Base-by-base conservation (phyloP, 2,888 invertebrate genomes). In the Molanna angustata region DNA sequence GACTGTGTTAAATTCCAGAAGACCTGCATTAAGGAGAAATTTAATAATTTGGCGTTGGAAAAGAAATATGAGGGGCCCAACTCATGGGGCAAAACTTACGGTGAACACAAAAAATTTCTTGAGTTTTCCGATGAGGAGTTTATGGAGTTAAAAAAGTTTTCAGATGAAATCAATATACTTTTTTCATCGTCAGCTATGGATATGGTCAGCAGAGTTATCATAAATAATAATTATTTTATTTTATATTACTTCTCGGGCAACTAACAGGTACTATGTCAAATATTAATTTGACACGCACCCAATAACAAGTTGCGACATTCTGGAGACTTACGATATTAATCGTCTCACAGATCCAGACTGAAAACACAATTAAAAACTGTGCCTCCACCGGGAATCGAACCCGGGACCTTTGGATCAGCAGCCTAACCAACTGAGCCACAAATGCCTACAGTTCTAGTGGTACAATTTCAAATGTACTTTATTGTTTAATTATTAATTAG, bases 1-100 rank as follows among this genome's bases (percentile, higher is more conserved):
- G 83, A 86, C 68, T 90, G 90, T 66, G 90, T 89, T 0, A 91
- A 91, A 71, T 89, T 91, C 66, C 91, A 91, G 77, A 91, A 90
- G 69, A 86, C 87, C 1, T 79, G 83, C 66, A 70, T 89, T 27
- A 63, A 69, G 22, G 82, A 84, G 62, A 88, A 90, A 69, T 91
- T 90, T 65, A 90, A 85, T 41, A 70, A 76, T 64, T 70, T 74
- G 58, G 88, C 87, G 27, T 67, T 90, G 52, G 69, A 77, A 43
- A 72, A 80, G 35, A 76, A 80, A 0, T 91, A 91, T 65, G 64
- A 69, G 20, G 79, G 76, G 53, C 65, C 70, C 4, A 82, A 90
- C 68, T 86, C 90, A 0, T 91, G 87, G 83, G 90, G 90, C 1
- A 68, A 70, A 59, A 90, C 90, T 0, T 91, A 91, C 64, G 90